Conservation (phyloP, 1,140 invertebrate genomes). For the Drosophila sproati region DNA sequence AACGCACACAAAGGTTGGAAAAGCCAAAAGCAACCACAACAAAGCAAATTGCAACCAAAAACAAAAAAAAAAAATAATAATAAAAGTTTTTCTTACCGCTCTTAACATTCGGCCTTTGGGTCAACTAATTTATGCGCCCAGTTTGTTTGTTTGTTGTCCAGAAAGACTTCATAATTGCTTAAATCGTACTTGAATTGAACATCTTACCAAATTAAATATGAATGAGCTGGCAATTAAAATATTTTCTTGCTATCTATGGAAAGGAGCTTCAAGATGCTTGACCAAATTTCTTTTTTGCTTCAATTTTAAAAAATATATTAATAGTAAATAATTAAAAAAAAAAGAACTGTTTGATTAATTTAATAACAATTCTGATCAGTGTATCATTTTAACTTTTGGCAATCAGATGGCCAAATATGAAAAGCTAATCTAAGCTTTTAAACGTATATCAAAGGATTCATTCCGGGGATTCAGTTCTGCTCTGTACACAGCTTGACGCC, state of each 20-base stretch:
- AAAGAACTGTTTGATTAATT: too few species aligned
- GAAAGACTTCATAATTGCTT: conserved; percentile 37
- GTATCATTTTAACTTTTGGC: neutral
- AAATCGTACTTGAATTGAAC: conserved; percentile 13
- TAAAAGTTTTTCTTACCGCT: conserved; percentile 54
- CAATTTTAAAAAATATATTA: too few species aligned
- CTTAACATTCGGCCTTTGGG: conserved; percentile 53
- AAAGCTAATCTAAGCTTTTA: too few species aligned
- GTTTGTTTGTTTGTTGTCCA: conserved; percentile 36
- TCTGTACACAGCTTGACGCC: neutral
- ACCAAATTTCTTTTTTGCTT: too few species aligned
- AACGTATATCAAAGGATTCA: neutral
- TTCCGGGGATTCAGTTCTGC: neutral
- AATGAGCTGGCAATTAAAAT: conserved; percentile 13
- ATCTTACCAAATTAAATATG: conserved; percentile 22
- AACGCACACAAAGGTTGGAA: neutral
- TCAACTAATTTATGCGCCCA: conserved; percentile 70
- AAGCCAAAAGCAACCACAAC: conserved; percentile 39
- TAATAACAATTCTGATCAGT: too few species aligned
- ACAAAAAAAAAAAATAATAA: too few species aligned
- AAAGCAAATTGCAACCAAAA: conserved; percentile 66
- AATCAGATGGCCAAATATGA: neutral
- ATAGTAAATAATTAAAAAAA: too few species aligned
- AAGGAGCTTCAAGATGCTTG: neutral
- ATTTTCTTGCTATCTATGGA: neutral